Percentiles rank a stretch among this genome's conserved stretches.
These are phyloP conservation scores for Patella pellucida DNA, from an alignment of 2,888 invertebrate species.

Conservation along the genomic window DNA sequence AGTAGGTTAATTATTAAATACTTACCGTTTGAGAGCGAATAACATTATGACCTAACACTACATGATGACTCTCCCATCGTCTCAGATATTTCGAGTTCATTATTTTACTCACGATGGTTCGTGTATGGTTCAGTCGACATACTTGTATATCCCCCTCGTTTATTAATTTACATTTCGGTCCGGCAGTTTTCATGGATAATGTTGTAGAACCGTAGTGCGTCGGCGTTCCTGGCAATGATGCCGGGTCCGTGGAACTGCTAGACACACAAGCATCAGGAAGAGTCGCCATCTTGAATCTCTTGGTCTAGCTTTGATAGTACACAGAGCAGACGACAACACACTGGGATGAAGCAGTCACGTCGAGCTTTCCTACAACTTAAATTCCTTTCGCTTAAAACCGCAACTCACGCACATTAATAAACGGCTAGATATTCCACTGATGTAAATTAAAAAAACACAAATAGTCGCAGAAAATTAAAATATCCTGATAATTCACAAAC, in stretches of 20 bases:
- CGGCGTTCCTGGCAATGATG: conserved; percentile 23
- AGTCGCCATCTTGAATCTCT: conserved; percentile 43
- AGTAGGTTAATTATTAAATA: conserved; percentile 22
- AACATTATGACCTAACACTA: conserved; percentile 79
- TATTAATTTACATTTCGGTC: conserved; percentile 77
- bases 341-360: no score
- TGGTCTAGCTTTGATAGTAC: not conserved
- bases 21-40: conserved; percentile 83
- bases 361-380: no score
- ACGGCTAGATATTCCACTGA: no score
- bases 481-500: no score
- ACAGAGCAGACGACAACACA: no score
- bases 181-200: conserved; percentile 34
- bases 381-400: no score
- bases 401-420: no score
- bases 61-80: conserved; percentile 83
- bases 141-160: conserved; percentile 82
- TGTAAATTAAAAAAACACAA: no score
- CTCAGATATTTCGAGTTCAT: conserved; percentile 83
- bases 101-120: conserved; percentile 84
- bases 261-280: conserved; percentile 39
- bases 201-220: conserved; percentile 28
- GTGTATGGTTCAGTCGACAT: conserved; percentile 83
- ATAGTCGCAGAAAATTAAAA: no score
- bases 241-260: conserved; percentile 36